Evolutionary conservation across 2,888 invertebrate genomes (phyloP).

Genomic region (Myathropa florea): DNA sequence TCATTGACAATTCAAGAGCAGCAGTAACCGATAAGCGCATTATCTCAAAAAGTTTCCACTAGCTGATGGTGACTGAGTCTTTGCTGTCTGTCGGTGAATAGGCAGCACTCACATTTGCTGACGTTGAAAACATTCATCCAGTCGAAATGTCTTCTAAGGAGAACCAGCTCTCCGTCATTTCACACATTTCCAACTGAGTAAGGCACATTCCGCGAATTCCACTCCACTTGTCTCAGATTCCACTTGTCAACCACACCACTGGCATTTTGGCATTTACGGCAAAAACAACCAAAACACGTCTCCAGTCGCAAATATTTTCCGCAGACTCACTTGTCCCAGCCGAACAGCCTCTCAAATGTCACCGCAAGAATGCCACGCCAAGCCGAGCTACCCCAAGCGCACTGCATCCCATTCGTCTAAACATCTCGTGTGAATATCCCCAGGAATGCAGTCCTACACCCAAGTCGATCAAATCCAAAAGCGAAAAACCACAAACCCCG

Average conservation of each 20-base stretch:
- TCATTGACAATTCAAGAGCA: too few relatives aligned
- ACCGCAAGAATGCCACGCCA: conserved; percentile 54
- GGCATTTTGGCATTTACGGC: not conserved
- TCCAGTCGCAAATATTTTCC: conserved; percentile 48
- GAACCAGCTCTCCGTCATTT: too few relatives aligned
- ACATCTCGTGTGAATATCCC: conserved; percentile 49
- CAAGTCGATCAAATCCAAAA: conserved; percentile 23
- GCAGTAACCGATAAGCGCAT: too few relatives aligned
- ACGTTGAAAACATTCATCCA: too few relatives aligned
- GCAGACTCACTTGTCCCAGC: conserved; percentile 26
- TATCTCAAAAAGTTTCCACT: too few relatives aligned
- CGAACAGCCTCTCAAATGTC: conserved; percentile 41
- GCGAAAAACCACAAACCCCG: conserved; percentile 43
- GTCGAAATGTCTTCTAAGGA: too few relatives aligned
- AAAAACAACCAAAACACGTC: not conserved
- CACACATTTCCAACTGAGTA: not conserved
- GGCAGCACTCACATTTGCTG: too few relatives aligned
- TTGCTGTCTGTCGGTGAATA: too few relatives aligned
- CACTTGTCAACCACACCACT: not conserved
- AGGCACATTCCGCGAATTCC: not conserved
- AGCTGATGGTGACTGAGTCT: too few relatives aligned
- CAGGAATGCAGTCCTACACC: conserved; percentile 66
- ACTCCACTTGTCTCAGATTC: not conserved
- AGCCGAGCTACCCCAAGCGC: conserved; percentile 13
- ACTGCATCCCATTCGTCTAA: not conserved